Conservation (phyloP, 2,113 vertebrate genomes). For the Procavia capensis region DNA sequence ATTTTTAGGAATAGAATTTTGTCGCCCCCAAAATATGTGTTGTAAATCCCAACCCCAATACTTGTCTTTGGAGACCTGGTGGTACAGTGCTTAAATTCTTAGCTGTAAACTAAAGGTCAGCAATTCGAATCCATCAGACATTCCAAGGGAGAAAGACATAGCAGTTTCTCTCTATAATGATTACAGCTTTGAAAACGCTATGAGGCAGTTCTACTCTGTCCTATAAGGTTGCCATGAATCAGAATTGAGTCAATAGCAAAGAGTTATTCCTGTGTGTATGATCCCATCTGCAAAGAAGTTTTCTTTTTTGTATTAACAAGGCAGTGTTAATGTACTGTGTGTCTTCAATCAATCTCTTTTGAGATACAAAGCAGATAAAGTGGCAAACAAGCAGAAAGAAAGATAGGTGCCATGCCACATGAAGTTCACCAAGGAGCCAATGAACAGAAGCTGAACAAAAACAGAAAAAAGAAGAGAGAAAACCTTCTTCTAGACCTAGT, state of each 20-base stretch:
- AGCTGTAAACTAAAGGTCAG: no score
- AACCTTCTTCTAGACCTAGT: neutral
- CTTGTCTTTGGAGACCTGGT: no score
- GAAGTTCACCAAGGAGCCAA: neutral
- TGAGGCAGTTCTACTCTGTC: neutral
- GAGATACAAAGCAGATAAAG: neutral
- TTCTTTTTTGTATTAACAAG: neutral
- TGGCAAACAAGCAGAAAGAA: neutral
- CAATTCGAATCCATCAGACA: no score
- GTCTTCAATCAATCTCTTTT: neutral
- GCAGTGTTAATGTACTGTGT: neutral
- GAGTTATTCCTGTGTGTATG: neutral
- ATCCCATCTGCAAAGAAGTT: neutral
- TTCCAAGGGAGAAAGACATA: no score
- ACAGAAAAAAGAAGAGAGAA: no score
- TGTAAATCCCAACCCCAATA: no score
- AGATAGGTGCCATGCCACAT: neutral
- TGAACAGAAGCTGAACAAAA: neutral
- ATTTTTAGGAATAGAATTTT: no score
- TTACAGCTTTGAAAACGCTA: neutral
- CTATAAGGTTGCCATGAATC: neutral
- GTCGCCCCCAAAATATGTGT: no score
- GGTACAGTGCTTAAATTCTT: no score
- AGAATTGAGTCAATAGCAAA: neutral
- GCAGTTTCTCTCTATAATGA: neutral